Base-by-base conservation (phyloP, 30 jellyfish, hydroid and myxozoan genomes). In the Haliclystus octoradiatus region DNA sequence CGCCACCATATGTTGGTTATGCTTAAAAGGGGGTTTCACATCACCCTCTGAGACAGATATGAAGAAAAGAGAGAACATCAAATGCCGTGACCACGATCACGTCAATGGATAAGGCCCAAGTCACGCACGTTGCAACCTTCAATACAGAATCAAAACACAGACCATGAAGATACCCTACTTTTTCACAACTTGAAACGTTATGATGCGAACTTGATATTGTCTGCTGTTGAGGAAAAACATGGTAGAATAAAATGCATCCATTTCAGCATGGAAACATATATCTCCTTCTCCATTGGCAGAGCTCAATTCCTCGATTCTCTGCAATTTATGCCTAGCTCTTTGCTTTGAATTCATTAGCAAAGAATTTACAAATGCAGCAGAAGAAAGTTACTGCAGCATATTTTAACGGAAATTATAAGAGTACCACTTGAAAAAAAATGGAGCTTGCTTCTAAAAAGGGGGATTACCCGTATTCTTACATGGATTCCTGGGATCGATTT, bases 141-240 rank as follows among this genome's bases (percentile, higher is more conserved):
- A 77, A 50, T 73, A 34, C 53, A 23, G 60, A 52, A 23, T 77
- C 13, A 33, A 68, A 26, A 61, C 70, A 1, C 46, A 77, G 68
- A 46, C 57, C 9, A 50, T 66, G 33, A 80, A 80, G 52, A 73
- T 80, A 1, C 89, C 94, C 2, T 68, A 52, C 50, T 80, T 5
- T 47, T 80, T 40, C 94, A 80, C 46, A 80, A 80, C 46, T 76
- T 80, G 26, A 32, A 73, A 64, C 76, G 82, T 23, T 72, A 72
- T 66, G 90, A 80, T 50, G 63, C 70, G 29, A 76, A 77, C 52
- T 68, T 67, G 28, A 77, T 77, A 14, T 35, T 46, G n/a, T 46
- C 60, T 77, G 91, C 82, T n/a, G n/a, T 73, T 73, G 62, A 73
- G 33, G 75, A 52, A 12, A 65, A 66, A n/a, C 66, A 14, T 31